Evolutionary conservation across 2,797 vertebrate genomes (phyloP), one percentile per base, ranked within the genome.

Genomic region (Phylloscopus collybita): DNA sequence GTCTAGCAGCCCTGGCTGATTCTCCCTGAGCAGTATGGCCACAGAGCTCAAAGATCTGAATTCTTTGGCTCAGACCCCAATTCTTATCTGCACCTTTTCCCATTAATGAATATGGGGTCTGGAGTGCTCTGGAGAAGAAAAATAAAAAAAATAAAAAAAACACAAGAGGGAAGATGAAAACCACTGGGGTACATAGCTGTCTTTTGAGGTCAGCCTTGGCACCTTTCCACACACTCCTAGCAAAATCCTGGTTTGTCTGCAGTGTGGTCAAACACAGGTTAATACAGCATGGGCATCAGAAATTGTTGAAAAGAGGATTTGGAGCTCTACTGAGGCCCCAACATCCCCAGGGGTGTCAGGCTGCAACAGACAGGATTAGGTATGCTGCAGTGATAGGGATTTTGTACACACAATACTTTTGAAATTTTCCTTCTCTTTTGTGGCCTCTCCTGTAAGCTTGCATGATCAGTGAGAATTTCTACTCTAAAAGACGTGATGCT

Each of bases 51-150:
- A 36, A 59, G 47, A 25, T 40, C 6, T 56, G 19, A 32, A 65
- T 34, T 34, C 34, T 34, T 34, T 34, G 34, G 34, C 34, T 34
- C 34, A 34, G 34, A 34, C 17, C 4, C 64, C 3, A 1, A 6
- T 13, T 64, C 36, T 65, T 6, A 40, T n/a, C 10, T 20, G 16
- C 23, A 59, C 6, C 7, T 60, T 79, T 57, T 19, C 11, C 25
- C 4, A 1, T 20, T 10, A 57, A 10, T n/a, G 19, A 60, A 44
- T 38, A 8, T 1, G 23, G 20, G 29, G 8, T 21, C n/a, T 0
- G 1, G 29, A 38, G 19, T 54, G 15, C 6, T 65, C 47, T 54
- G 47, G 15, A 61, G 32, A 26, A 81, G 10, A 44, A 49, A 69
- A 61, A 47, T n/a, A 47, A 22, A 25, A 42, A 47, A 74, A 60